Evolutionary conservation across 2,113 vertebrate species (phyloP), one percentile per base, ranked within the genome.

Genomic region (Neofelis nebulosa): DNA sequence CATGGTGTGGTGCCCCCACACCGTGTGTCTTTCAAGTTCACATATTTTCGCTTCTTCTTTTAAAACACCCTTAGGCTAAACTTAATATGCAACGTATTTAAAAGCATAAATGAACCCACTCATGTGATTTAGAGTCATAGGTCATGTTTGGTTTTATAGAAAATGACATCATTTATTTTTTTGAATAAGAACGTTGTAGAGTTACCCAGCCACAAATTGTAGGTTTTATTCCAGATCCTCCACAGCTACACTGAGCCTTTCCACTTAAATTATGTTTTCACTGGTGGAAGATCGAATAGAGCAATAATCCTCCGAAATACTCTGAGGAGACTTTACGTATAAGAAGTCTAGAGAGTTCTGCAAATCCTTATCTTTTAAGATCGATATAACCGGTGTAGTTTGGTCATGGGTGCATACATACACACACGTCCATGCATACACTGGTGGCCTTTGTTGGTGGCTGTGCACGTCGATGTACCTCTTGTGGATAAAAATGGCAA

Each of bases 401-500:
- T 9, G 61, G 31, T 41, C 10, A 2, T 12, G 12, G 0, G n/a
- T 4, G 8, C 11, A 16, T 7, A 48, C 13, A 2, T 11, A 11
- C 1, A 19, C 21, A 36, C 33, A 18, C 16, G 50, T 18, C 4
- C 9, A 1, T 1, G 14, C 3, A 8, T 12, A 41, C 23, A 10
- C 2, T 2, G 3, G 9, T 4, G 27, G 36, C 3, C 41, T 83
- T 79, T 33, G 0, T 23, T 57, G 23, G 4, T 55, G n/a, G 13
- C 12, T 65, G 1, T 27, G 38, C 11, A 68, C 63, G 65, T 2
- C 33, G 11, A 50, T 12, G 10, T 13, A 18, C 57, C 6, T 5
- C 16, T 78, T 78, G 25, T 25, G 23, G n/a, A 83, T 25, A 66
- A 79, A 69, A 65, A 14, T 9, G 3, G 36, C 61, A 79, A 73